A percentile compares a stretch with the other conserved stretches of the same genome.
Evolutionary conservation across 2,113 vertebrate species (phyloP).

Genomic region (Beaufortia kweichowensis): DNA sequence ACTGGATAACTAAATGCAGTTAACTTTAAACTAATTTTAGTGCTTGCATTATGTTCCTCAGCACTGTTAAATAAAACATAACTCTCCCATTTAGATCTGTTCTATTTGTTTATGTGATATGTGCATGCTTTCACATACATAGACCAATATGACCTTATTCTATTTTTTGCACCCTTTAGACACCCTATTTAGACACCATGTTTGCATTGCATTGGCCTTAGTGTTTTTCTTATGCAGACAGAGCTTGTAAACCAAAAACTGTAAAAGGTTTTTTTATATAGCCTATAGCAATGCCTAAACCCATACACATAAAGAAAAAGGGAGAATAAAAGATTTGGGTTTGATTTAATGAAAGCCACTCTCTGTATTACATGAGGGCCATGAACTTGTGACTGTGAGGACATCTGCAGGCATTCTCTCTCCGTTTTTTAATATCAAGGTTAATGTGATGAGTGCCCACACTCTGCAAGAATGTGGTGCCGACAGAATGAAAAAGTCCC

Average conservation of each 20-base stretch:
- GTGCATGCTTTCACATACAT: too few relatives aligned
- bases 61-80: too few relatives aligned
- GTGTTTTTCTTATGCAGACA: background rate
- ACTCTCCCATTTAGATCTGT: too few relatives aligned
- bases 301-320: background rate
- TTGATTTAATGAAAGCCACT: slow-evolving; percentile 25
- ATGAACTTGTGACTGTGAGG: slow-evolving; percentile 59
- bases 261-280: background rate
- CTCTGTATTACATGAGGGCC: slow-evolving; percentile 53
- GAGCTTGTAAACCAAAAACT: background rate
- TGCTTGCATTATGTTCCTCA: too few relatives aligned
- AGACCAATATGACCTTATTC: too few relatives aligned
- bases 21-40: too few relatives aligned
- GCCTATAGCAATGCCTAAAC: background rate
- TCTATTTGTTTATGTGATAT: too few relatives aligned
- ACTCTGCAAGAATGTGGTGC: slow-evolving; percentile 53
- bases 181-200: background rate
- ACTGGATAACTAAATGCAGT: too few relatives aligned
- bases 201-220: background rate
- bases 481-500: slow-evolving; percentile 58
- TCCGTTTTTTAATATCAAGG: slow-evolving; percentile 53
- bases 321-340: background rate
- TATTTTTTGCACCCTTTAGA: too few relatives aligned
- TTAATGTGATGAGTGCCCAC: slow-evolving; percentile 54
- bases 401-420: slow-evolving; percentile 61